Base-by-base conservation (phyloP, 2,797 vertebrate genomes). In the Sphaeramia orbicularis region DNA sequence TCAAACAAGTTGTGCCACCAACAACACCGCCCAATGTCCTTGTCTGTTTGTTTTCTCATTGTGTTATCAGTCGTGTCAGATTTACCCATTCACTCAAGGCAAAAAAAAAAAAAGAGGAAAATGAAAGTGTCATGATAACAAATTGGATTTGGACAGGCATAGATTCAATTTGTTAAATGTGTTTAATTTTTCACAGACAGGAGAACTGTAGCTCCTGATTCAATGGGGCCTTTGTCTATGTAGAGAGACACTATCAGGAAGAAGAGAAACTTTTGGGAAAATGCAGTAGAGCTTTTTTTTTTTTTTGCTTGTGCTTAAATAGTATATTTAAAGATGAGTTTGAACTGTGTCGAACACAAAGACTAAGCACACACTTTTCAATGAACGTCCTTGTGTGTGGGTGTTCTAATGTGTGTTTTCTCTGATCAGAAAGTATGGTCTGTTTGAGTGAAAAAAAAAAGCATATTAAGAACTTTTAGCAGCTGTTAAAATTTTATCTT, bases 161-260 rank as follows among this genome's bases (percentile, higher is more conserved):
- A 78, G 45, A 84, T 81, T 61, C 35, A 83, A 78, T 84, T 83
- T 79, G 51, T 68, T 51, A n/a, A 38, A 78, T 36, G 54, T 71
- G 58, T 64, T 55, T 41, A 30, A 61, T 59, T 78, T 41, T 79
- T 76, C 19, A 59, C 56, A 61, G 42, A 37, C 42, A 56, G 53
- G 24, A 59, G 16, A 62, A 14, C 51, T 64, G 47, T 49, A 56
- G 45, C 19, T 58, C 13, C n/a, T 35, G 41, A 15, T 62, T 90
- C 66, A 85, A 55, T 62, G 42, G 32, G 47, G 48, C 52, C 71
- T 77, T 86, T 83, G 71, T 71, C 9, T 41, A 21, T n/a, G 30
- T 7, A 5, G 10, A 66, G n/a, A 30, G 36, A 58, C 11, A 16
- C 10, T 15, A 15, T 38, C 13, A 13, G 7, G 7, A 42, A 50